Base-by-base conservation (phyloP, 2,113 vertebrate species). In the Cranoglanis bouderius region DNA sequence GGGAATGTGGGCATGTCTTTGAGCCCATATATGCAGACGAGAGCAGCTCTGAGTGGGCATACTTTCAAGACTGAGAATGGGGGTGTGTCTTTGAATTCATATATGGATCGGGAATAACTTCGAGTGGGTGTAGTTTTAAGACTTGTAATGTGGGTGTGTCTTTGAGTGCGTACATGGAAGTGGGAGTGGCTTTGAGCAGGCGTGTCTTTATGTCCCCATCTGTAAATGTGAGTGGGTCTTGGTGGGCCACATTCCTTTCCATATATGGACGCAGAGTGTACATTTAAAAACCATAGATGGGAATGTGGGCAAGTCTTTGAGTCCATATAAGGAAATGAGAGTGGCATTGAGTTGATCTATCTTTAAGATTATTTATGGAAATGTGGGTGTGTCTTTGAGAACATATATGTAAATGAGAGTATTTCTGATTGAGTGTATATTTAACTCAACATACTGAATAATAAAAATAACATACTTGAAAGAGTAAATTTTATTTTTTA, bases 401-500 rank as follows among this genome's bases (percentile, higher is more conserved):
- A 14, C 40, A 16, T 46, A 14, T 6, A 18, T 18, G 16, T 1
- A 6, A 46, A 46, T 77, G 40, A 19, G 14, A 14, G 8, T 43
- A 0, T 75, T 75, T 43, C 3, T 75, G 67, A 2, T 40, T n/a
- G 14, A 14, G 26, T 21, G 13, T 24, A 10, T 5, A 18, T 61
- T 13, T 51, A 72, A 49, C n/a, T 90, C 51, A 51, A 88, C 43
- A 51, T 7, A 19, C 29, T 67, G 40, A 14, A 16, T n/a, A 32
- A 74, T 83, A 40, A 80, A 87, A 90, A 82, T 61, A 70, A 90
- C 21, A 59, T 67, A 80, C 72, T 87, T 87, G 82, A 91, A 90
- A 90, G 85, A 81, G 84, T 87, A 83, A 57, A 88, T 53, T 90
- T 88, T 89, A 81, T 84, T 91, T 72, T 82, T 72, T 21, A 83